These are phyloP conservation scores for Remorina albescens DNA, from an alignment of 2,797 vertebrate species.

Conservation along the genomic window DNA sequence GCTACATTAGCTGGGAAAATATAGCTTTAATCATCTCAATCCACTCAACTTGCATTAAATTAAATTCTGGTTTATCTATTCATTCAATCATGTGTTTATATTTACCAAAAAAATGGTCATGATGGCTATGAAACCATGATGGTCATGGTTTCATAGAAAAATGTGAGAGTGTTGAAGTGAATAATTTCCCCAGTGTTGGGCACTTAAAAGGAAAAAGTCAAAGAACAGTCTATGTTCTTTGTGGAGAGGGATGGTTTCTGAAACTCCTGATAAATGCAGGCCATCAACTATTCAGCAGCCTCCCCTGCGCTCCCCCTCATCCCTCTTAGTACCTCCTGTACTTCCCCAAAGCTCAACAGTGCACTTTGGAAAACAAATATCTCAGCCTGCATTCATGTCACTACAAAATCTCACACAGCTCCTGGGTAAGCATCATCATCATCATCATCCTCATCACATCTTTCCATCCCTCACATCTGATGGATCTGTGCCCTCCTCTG, in stretches of 20 bases:
- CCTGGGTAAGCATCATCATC: background rate
- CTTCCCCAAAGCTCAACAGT: slow-evolving; percentile 37
- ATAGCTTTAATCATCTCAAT: background rate
- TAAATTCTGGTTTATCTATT: background rate
- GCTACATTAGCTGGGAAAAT: too few species aligned
- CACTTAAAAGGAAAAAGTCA: too few species aligned
- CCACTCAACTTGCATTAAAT: background rate
- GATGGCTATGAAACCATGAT: too few species aligned
- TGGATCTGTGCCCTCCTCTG: background rate
- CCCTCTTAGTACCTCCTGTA: slow-evolving; percentile 3
- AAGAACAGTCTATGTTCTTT: background rate
- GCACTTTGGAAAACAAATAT: slow-evolving; percentile 56
- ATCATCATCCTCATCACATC: slow-evolving; percentile 4
- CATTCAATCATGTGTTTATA: background rate
- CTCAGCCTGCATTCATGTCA: slow-evolving; percentile 12
- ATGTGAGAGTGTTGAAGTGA: too few species aligned
- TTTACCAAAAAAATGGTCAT: too few species aligned
- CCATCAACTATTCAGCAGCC: slow-evolving; percentile 6
- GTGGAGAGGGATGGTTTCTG: background rate
- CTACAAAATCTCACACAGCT: background rate
- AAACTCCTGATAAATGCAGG: background rate
- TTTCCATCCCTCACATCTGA: slow-evolving; percentile 1
- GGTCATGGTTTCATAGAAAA: too few species aligned
- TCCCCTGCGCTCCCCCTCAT: background rate
- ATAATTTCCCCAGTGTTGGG: too few species aligned